Percentiles rank a stretch among this genome's conserved stretches.
Conservation (phyloP, 2,113 vertebrate genomes). For the Andinoacara biseriatus region DNA sequence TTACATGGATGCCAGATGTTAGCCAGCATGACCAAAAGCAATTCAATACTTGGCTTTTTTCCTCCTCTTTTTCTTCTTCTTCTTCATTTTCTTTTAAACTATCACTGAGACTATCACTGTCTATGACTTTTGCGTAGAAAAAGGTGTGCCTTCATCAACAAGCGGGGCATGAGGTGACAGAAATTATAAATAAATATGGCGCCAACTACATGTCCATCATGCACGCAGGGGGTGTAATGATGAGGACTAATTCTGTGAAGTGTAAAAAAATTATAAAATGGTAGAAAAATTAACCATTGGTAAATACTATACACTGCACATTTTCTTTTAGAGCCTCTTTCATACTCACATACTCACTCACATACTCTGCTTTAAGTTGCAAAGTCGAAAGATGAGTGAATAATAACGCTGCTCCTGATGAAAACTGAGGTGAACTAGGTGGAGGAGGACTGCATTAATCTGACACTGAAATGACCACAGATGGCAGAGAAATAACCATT, state of each 20-base stretch:
- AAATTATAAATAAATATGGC: neutral
- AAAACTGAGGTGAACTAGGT: neutral
- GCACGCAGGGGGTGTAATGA: neutral
- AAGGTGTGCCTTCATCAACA: neutral
- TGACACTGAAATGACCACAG: neutral
- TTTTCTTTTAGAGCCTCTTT: neutral
- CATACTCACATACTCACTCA: too few relatives aligned
- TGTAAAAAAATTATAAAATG: neutral
- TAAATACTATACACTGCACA: neutral
- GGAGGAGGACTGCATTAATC: neutral
- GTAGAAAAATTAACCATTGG: neutral
- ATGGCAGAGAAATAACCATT: neutral
- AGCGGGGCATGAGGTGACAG: neutral
- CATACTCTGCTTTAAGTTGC: too few relatives aligned
- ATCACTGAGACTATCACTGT: neutral
- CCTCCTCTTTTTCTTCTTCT: neutral
- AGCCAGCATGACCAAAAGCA: constrained; percentile 52
- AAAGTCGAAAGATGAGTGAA: neutral
- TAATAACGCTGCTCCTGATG: neutral
- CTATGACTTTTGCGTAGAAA: neutral
- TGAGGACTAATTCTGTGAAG: neutral
- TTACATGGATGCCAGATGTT: constrained; percentile 78
- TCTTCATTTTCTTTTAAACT: neutral
- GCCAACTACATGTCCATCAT: neutral
- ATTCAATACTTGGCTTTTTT: constrained; percentile 4